A percentile compares a stretch with the other conserved stretches of the same genome.
Conservation (phyloP, 2,888 invertebrate species). For the Andricus quercusramuli region DNA sequence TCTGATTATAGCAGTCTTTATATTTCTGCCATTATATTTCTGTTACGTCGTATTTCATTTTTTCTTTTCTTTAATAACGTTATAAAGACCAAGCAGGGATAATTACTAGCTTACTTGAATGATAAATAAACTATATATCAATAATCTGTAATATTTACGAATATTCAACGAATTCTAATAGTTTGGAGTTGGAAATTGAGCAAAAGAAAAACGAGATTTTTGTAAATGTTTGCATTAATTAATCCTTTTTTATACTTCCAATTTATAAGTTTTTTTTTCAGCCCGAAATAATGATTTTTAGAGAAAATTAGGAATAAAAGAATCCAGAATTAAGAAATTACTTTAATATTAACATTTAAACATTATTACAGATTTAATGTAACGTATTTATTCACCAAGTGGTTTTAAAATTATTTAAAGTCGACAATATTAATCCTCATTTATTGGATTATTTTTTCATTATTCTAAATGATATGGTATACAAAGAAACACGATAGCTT, state of each 20-base stretch:
- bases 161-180: slow-evolving; percentile 23
- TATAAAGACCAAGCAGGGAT: neutral
- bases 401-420: neutral
- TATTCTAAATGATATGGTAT: neutral
- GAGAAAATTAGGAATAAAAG: neutral
- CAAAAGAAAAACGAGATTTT: neutral
- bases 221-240: neutral
- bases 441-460: neutral
- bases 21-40: slow-evolving; percentile 32
- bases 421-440: slow-evolving; percentile 11
- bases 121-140: slow-evolving; percentile 21
- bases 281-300: neutral
- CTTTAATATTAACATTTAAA: neutral
- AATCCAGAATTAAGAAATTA: neutral
- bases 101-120: neutral
- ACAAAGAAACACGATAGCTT: neutral
- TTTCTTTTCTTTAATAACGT: neutral
- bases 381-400: neutral
- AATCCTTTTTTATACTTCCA: neutral
- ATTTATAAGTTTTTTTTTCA: neutral
- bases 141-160: slow-evolving; percentile 10
- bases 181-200: neutral
- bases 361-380: neutral
- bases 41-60: neutral
- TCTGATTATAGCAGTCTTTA: slow-evolving; percentile 30